Base-by-base conservation (phyloP, 2,888 invertebrate species). In the Corythucha ciliata region DNA sequence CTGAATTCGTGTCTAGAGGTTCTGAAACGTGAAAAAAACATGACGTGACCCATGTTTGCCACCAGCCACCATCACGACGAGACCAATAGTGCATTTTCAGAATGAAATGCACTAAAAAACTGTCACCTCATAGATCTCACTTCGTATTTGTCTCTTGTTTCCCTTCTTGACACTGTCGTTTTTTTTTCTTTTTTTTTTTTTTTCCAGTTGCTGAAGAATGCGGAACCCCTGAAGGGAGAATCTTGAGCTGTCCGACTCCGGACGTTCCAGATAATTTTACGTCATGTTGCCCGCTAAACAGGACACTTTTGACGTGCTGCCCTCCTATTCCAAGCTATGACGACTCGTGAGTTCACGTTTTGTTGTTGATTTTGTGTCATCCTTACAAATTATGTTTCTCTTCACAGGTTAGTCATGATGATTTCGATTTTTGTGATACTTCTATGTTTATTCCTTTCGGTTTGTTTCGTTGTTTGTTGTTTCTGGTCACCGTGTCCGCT, bases 401-500 rank as follows among this genome's bases (percentile, higher is more conserved):
- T n/a, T n/a, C n/a, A n/a, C 59, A 66, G 66, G 49, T 34, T 64
- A 18, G 63, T 66, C n/a, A 64, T 63, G 60, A 59, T 62, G 16
- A 61, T 63, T 25, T 63, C 64, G 21, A 54, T 65, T 12, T 57
- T 59, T 45, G 66, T 67, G 24, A 63, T 65, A 45, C 48, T 60
- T 32, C 45, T 60, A 26, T 63, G 66, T 55, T 32, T 65, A n/a
- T 49, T 59, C 12, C 33, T 63, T 22, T 59, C 63, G 21, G 52
- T 64, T 20, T 48, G 62, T 7, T 61, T 66, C 45, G 59, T 66
- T 32, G 55, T 68, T 6, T 68, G 68, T 58, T 68, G 68, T 55
- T 68, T 68, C 59, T 67, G 66, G 65, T 66, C 66, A 27, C 60
- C 60, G n/a, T 68, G 68, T 57, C 67, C 66, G 1, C 59, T 68